Evolutionary conservation across 2,797 vertebrate species (phyloP), one percentile per base, ranked within the genome.

Genomic region (Poeciliopsis presidionis): DNA sequence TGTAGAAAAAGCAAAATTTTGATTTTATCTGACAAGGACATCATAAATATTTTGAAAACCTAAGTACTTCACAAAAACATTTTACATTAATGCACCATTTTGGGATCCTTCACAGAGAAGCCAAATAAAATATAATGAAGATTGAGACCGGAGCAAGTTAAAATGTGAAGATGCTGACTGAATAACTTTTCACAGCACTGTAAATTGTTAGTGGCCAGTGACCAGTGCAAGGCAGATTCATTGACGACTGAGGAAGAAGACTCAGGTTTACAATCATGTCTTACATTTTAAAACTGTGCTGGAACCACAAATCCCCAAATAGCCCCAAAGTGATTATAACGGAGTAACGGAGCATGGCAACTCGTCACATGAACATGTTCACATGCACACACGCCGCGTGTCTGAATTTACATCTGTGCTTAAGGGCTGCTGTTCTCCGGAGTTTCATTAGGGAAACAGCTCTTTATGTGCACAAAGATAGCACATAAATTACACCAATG

Each of bases 371-470:
- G 65, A 53, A 18, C 55, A 63, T 55, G 51, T 82, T 71, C 81
- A 59, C 75, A 55, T 43, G 47, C 18, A 20, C 72, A 69, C 41
- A 30, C 30, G 2, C 73, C 33, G 39, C 61, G 59, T 41, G 72
- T 59, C 74, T 46, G 30, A 36, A 45, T 78, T 86, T 77, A 74
- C 53, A 77, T 83, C 78, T 84, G 82, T 87, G 87, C 79, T 89
- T 87, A 85, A 91, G 77, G 86, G 75, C 73, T 82, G 87, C 86
- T 43, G 45, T 59, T 75, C 49, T 81, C 77, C 75, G 46, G 77
- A 78, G 89, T 88, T 92, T 89, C 89, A 92, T 93, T 93, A 92
- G 83, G 75, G 76, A 91, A 89, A 86, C 57, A 0, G 57, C 84
- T 30, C 30, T 87, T 90, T 80, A 86, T 90, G 80, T 81, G 83